Evolutionary conservation across 1,140 invertebrate genomes (phyloP), one percentile per base, ranked within the genome.

Genomic region (Solenopsis invicta): DNA sequence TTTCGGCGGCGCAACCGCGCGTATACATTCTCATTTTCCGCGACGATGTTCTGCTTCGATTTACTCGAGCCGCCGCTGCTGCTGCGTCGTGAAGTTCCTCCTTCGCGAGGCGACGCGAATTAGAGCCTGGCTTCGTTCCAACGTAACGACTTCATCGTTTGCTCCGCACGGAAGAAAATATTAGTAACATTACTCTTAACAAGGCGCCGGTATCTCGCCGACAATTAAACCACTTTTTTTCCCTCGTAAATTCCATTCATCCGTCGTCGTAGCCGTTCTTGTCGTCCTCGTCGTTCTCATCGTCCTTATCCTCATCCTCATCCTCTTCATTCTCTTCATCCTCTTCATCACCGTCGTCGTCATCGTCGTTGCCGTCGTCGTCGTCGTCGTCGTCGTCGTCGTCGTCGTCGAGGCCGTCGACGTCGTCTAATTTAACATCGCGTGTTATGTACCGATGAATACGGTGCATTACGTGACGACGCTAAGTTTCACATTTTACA

Each of bases 81-180:
- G 29, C 29, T 29, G 41, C 41, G 41, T 8, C 41, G 41, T 71
- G 41, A 24, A 81, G 56, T 85, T 62, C 61, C 18, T 45, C 21
- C 45, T 41, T n/a, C 61, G 41, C 64, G 88, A 86, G 66, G 81
- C 76, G 50, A 37, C 18, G 84, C 90, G 87, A 90, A 91, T 91
- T 91, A 88, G 87, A 91, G 71, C n/a, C 88, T 91, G 90, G 90
- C 90, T 29, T 34, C 37, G 89, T 80, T 86, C 90, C 90, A 91
- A 82, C 90, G 66, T 91, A 91, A 91, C 90, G 89, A 91, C 87
- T 91, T 90, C 90, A 90, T 91, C 78, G 64, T 77, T 84, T 78
- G 56, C 87, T 61, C 64, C n/a, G 59, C 62, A 82, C 74, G 89
- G 87, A 88, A 90, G 87, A 91, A 91, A 91, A 90, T 90, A 91